Evolutionary conservation across 1,140 invertebrate species (phyloP).

Genomic region (Macrostomum lignano): DNA sequence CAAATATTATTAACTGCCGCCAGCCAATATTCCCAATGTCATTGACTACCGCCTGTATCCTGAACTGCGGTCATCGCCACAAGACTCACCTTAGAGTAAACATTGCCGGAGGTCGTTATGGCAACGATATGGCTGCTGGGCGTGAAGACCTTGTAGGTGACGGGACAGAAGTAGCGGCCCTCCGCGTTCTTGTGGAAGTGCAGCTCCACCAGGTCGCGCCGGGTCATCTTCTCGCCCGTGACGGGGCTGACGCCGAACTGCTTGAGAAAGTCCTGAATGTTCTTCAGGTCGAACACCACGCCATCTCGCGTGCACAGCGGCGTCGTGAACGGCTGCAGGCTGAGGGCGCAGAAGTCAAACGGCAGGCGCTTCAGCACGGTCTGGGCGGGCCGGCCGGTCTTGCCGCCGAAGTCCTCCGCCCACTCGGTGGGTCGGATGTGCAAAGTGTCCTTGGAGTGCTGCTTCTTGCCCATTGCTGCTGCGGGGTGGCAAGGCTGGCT

Average conservation of each 20-base stretch:
- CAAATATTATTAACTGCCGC: too few relatives aligned
- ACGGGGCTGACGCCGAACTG: conserved; percentile 77
- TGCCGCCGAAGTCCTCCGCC: conserved; percentile 72
- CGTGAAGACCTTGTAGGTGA: conserved; percentile 74
- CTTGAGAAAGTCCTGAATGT: conserved; percentile 60
- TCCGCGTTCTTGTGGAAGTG: conserved; percentile 61
- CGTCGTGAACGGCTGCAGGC: conserved; percentile 61
- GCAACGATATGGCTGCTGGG: conserved; percentile 78
- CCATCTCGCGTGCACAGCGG: conserved; percentile 43
- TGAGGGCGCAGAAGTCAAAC: conserved; percentile 67
- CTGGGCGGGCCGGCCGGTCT: conserved; percentile 36
- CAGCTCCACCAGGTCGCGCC: conserved; percentile 56
- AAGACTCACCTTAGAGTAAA: too few relatives aligned
- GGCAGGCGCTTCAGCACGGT: conserved; percentile 54
- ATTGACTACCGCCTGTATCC: too few relatives aligned
- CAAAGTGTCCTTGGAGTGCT: conserved; percentile 95
- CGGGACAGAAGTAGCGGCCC: conserved; percentile 63
- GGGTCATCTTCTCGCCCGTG: conserved; percentile 50
- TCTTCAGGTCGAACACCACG: conserved; percentile 29
- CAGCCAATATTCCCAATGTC: too few relatives aligned
- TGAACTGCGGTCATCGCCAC: too few relatives aligned
- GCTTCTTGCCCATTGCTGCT: conserved; percentile 74
- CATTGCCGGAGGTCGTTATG: conserved; percentile 67
- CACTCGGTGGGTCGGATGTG: conserved; percentile 75
- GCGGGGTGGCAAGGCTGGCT: too few relatives aligned